Percentiles rank a stretch among this genome's conserved stretches.
Conservation (phyloP, 2,888 invertebrate genomes). For the Acrocyrtus sp. region DNA sequence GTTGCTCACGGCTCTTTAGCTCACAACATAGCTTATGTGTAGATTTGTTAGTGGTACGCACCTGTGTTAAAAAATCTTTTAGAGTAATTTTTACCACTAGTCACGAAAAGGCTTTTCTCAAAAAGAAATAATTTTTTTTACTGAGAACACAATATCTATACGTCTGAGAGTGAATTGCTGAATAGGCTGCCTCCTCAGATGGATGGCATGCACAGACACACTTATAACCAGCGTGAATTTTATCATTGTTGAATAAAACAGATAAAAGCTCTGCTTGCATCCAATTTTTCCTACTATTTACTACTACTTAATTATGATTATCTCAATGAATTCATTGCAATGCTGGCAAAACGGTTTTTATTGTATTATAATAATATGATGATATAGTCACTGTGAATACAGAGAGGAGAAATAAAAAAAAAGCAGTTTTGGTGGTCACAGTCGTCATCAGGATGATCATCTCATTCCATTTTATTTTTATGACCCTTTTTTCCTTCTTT, state of each 20-base stretch:
- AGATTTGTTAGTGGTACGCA: too few species aligned
- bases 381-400: constrained; percentile 18
- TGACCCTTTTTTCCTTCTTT: not conserved
- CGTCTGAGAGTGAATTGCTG: not conserved
- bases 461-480: constrained; percentile 2
- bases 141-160: not conserved
- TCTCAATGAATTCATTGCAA: constrained; percentile 28
- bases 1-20: not conserved
- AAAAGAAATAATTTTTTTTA: too few species aligned
- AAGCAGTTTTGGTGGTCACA: constrained; percentile 36
- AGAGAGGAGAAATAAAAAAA: constrained; percentile 23
- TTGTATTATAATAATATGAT: constrained; percentile 48
- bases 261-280: constrained; percentile 43
- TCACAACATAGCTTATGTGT: too few species aligned
- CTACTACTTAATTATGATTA: constrained; percentile 44
- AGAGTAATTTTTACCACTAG: too few species aligned
- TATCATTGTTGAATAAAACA: constrained; percentile 1
- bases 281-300: not conserved
- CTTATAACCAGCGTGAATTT: constrained; percentile 1
- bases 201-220: not conserved
- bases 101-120: not conserved
- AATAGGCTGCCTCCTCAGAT: not conserved
- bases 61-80: not conserved
- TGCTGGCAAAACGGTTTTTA: constrained; percentile 49
- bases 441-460: not conserved